phyloP scores from a whole-genome alignment of 2,888 invertebrate genomes.

The Lasius fuliginosus region DNA sequence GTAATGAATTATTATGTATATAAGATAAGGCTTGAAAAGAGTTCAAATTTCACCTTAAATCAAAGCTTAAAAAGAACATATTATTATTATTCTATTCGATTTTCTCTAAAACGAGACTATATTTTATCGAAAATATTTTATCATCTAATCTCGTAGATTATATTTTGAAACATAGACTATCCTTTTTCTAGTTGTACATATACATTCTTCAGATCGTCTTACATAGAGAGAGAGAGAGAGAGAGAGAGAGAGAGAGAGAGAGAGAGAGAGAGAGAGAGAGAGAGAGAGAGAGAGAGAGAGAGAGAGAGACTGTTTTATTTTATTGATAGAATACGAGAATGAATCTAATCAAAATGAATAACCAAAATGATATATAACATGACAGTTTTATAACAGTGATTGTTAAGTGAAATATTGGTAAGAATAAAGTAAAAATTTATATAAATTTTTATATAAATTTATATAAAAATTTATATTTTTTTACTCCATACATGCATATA shows the following conservation, averaged over 20 bases:
- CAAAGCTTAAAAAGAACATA: not conserved
- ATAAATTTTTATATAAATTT: slow-evolving; percentile 27
- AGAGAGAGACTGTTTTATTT: not conserved
- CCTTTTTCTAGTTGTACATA: not conserved
- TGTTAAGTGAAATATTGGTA: not conserved
- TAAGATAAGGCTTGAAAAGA: not conserved
- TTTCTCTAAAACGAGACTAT: not conserved
- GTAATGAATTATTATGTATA: not conserved
- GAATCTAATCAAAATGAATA: not conserved
- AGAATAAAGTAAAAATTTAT: slow-evolving; percentile 16
- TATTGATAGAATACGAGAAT: not conserved
- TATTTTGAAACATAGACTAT: not conserved
- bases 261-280: not conserved
- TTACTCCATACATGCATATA: not conserved
- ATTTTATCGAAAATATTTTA: not conserved
- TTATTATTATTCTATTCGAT: not conserved
- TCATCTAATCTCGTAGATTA: not conserved
- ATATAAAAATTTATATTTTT: slow-evolving; percentile 11
- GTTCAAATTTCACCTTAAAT: not conserved
- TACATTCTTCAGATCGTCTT: not conserved
- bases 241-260: not conserved
- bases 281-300: too few species aligned
- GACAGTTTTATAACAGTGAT: not conserved
- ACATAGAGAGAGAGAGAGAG: too few species aligned
- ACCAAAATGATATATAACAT: not conserved